These are phyloP conservation scores for Bucorvus abyssinicus DNA, from an alignment of 2,797 vertebrate genomes.

Conservation along the genomic window DNA sequence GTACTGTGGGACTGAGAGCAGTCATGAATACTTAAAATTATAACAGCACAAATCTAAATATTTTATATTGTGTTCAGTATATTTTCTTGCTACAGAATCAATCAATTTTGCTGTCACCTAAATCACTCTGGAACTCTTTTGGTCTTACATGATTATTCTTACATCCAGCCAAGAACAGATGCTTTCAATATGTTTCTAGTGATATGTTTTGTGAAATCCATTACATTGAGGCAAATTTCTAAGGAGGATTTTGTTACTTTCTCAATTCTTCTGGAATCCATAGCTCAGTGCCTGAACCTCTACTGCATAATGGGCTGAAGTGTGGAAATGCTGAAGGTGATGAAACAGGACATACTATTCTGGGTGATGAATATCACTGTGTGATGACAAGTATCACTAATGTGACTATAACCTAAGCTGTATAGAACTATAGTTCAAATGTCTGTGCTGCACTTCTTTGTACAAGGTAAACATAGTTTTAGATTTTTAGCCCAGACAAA, in stretches of 20 bases:
- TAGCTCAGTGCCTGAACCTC: neutral
- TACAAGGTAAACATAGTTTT: neutral
- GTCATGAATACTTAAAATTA: neutral
- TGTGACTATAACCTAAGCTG: neutral
- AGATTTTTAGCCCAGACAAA: neutral
- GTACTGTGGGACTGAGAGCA: neutral
- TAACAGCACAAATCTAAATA: neutral
- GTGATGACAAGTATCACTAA: neutral
- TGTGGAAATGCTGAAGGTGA: neutral
- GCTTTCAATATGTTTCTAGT: neutral
- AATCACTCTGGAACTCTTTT: neutral
- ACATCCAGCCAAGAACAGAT: neutral
- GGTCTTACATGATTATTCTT: neutral
- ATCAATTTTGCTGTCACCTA: neutral
- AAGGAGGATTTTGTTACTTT: neutral
- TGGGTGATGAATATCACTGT: neutral
- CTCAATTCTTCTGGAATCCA: neutral
- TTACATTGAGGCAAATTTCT: neutral
- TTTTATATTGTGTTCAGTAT: neutral
- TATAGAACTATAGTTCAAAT: neutral
- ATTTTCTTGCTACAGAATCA: neutral
- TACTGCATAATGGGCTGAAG: neutral
- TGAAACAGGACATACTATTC: neutral
- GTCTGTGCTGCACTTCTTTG: neutral
- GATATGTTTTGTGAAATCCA: neutral